Evolutionary conservation across 2,797 vertebrate genomes (phyloP).

Genomic region (Tamandua tetradactyla): DNA sequence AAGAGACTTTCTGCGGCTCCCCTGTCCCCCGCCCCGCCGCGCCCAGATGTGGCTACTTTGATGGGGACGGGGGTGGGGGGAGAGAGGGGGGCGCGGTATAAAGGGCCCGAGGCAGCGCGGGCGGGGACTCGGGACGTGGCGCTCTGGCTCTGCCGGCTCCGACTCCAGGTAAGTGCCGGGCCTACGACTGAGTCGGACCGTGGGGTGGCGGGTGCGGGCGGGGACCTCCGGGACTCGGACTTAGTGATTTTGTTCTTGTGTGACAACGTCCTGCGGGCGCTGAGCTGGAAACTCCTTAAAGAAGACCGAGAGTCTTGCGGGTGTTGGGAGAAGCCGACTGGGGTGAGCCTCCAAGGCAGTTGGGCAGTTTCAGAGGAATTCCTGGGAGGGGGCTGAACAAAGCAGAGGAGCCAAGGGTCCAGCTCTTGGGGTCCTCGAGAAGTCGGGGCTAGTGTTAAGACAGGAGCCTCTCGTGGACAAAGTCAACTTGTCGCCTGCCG

Average conservation of each 20-base stretch:
- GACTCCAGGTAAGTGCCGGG: constrained; percentile 78
- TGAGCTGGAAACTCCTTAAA: not conserved
- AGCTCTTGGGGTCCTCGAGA: not conserved
- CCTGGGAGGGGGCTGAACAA: not conserved
- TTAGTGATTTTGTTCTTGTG: not conserved
- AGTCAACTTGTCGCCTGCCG: not conserved
- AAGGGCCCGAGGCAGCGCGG: constrained; percentile 51
- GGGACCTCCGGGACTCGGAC: not conserved
- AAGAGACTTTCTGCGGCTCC: not conserved
- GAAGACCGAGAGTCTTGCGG: not conserved
- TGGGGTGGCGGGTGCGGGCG: not conserved
- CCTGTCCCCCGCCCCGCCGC: not conserved
- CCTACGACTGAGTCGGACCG: not conserved
- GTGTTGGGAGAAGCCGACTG: not conserved
- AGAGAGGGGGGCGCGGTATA: not conserved
- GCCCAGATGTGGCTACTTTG: constrained; percentile 66
- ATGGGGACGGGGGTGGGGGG: not conserved
- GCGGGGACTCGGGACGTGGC: constrained; percentile 79
- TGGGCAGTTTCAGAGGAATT: not conserved
- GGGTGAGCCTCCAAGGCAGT: not conserved
- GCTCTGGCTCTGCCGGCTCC: not conserved
- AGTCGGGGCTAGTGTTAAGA: not conserved
- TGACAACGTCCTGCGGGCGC: not conserved
- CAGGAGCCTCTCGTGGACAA: not conserved
- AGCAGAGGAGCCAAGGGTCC: not conserved